phyloP scores from a whole-genome alignment of 2,888 invertebrate genomes.

The Nephrocerus scutellatus region DNA sequence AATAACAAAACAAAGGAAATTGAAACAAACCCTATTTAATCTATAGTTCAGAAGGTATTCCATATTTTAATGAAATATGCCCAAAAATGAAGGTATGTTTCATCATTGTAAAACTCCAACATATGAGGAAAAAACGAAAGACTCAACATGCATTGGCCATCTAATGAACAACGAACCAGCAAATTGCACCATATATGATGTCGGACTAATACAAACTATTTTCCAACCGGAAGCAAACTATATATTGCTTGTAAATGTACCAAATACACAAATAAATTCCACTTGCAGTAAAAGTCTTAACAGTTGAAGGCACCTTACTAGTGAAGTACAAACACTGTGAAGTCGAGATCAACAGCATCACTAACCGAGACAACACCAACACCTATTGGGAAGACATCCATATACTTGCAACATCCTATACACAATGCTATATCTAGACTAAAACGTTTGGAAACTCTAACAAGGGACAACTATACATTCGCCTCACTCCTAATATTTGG shows the following conservation, averaged over 20 bases:
- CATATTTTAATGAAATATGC: conserved; percentile 14
- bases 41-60: conserved; percentile 3
- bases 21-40: conserved; percentile 11
- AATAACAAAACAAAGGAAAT: conserved; percentile 12
- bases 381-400: too few species aligned
- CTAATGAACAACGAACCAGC: too few species aligned
- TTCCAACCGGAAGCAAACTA: background rate
- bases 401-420: too few species aligned
- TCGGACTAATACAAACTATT: conserved; percentile 1
- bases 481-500: too few species aligned
- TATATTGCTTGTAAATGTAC: background rate
- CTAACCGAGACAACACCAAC: too few species aligned
- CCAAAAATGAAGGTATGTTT: conserved; percentile 10
- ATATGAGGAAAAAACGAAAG: conserved; percentile 1
- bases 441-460: too few species aligned
- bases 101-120: conserved; percentile 4
- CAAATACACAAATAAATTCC: background rate
- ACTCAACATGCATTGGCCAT: conserved; percentile 5
- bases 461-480: too few species aligned
- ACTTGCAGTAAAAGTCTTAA: background rate
- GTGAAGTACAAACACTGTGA: background rate
- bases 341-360: too few species aligned
- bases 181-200: conserved; percentile 1
- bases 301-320: background rate
- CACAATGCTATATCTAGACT: too few species aligned